These are phyloP conservation scores for Xanthostigma xanthostigma DNA, from an alignment of 2,888 invertebrate species.

Conservation along the genomic window DNA sequence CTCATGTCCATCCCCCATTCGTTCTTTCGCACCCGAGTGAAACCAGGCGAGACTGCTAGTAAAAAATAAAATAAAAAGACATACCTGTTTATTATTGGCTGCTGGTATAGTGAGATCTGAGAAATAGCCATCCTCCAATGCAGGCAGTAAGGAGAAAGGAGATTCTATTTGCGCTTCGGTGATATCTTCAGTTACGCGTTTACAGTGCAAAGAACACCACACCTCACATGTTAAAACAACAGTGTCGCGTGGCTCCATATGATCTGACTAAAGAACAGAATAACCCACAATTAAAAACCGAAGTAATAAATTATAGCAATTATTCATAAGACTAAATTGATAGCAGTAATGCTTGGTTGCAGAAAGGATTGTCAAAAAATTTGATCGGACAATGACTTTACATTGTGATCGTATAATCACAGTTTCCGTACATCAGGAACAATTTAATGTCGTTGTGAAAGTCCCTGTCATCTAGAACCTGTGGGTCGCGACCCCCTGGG, in stretches of 20 bases:
- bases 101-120: constrained; percentile 39
- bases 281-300: neutral
- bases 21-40: too few relatives aligned
- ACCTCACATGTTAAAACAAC: constrained; percentile 43
- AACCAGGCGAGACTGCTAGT: too few relatives aligned
- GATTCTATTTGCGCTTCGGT: constrained; percentile 31
- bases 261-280: constrained; percentile 27
- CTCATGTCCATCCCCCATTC: too few relatives aligned
- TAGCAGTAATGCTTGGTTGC: too few relatives aligned
- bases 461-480: too few relatives aligned
- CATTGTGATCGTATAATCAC: too few relatives aligned
- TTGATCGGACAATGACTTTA: too few relatives aligned
- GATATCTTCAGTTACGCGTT: constrained; percentile 34
- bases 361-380: too few relatives aligned
- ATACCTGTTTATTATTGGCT: constrained; percentile 35
- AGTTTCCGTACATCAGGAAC: too few relatives aligned
- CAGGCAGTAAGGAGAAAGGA: constrained; percentile 46
- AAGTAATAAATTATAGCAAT: neutral
- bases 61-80: constrained; percentile 7
- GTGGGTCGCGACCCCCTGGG: too few relatives aligned
- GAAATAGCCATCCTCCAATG: constrained; percentile 49
- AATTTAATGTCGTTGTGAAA: too few relatives aligned
- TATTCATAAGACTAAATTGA: too few relatives aligned
- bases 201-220: constrained; percentile 46
- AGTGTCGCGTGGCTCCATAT: constrained; percentile 33